Conservation (phyloP, 1,140 invertebrate species). For the Sminthurinus signatus region DNA sequence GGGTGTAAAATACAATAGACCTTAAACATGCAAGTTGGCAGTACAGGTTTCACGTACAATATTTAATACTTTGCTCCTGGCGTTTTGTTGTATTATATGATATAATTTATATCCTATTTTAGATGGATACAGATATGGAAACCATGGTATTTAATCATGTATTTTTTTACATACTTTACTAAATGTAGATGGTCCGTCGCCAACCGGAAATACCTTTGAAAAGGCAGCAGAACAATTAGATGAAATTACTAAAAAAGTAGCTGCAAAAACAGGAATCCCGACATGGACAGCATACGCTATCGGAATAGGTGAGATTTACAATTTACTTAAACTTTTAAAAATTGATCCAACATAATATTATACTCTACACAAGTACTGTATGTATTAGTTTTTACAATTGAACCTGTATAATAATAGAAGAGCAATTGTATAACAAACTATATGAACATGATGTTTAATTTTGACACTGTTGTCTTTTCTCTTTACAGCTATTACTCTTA, state of each 20-base stretch:
- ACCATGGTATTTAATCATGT: background rate
- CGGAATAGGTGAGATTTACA: conserved; percentile 60
- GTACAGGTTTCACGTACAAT: background rate
- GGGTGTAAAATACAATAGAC: too few relatives aligned
- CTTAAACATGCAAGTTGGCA: too few relatives aligned
- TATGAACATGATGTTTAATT: background rate
- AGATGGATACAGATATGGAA: background rate
- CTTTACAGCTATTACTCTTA: conserved; percentile 58
- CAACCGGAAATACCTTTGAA: conserved; percentile 37
- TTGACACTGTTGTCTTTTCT: background rate
- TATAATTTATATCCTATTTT: background rate
- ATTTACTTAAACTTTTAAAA: too few relatives aligned
- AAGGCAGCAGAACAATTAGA: conserved; percentile 46
- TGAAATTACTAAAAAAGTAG: conserved; percentile 50
- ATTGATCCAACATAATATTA: background rate
- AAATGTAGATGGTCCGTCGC: conserved; percentile 1
- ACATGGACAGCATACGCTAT: conserved; percentile 66
- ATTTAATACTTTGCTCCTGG: background rate
- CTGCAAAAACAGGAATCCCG: conserved; percentile 60
- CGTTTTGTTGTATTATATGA: background rate
- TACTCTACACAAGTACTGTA: background rate
- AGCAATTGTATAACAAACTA: background rate
- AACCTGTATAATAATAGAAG: background rate
- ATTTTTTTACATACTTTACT: background rate
- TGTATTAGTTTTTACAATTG: background rate